Conservation (phyloP, 2,113 vertebrate genomes). For the Microcebus murinus region DNA sequence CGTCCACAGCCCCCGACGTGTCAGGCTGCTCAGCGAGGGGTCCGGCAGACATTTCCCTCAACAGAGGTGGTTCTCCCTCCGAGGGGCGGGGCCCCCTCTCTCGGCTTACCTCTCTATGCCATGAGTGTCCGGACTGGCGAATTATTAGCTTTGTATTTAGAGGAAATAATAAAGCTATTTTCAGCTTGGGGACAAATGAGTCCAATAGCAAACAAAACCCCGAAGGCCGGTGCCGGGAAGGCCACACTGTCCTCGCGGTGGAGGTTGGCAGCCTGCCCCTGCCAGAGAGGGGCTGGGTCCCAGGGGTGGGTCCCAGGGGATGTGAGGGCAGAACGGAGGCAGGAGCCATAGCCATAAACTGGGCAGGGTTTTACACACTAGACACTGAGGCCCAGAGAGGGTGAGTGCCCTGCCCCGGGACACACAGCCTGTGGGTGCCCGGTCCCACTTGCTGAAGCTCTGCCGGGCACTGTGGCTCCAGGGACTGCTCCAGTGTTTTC, state of each 20-base stretch:
- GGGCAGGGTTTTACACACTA: background rate
- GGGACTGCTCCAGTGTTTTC: conserved; percentile 29
- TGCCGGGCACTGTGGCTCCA: background rate
- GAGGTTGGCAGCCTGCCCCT: background rate
- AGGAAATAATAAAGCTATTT: conserved; percentile 41
- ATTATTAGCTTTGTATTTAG: background rate
- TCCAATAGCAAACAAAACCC: background rate
- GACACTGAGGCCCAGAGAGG: background rate
- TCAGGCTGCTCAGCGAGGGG: background rate
- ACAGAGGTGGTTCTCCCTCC: background rate
- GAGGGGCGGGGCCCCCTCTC: rapidly evolving
- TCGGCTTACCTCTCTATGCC: background rate
- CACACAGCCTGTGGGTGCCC: background rate
- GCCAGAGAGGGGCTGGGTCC: no score
- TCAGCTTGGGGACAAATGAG: background rate
- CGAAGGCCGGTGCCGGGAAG: background rate
- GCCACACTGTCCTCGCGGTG: rapidly evolving
- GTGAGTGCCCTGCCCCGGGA: rapidly evolving
- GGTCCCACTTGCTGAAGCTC: background rate
- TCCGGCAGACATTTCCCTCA: background rate
- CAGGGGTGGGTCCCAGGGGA: background rate
- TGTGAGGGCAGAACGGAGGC: rapidly evolving
- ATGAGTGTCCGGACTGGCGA: background rate
- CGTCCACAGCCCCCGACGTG: rapidly evolving
- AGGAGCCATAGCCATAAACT: rapidly evolving